Evolutionary conservation across 2,888 invertebrate species (phyloP).

Genomic region (Ophion obscuratus): DNA sequence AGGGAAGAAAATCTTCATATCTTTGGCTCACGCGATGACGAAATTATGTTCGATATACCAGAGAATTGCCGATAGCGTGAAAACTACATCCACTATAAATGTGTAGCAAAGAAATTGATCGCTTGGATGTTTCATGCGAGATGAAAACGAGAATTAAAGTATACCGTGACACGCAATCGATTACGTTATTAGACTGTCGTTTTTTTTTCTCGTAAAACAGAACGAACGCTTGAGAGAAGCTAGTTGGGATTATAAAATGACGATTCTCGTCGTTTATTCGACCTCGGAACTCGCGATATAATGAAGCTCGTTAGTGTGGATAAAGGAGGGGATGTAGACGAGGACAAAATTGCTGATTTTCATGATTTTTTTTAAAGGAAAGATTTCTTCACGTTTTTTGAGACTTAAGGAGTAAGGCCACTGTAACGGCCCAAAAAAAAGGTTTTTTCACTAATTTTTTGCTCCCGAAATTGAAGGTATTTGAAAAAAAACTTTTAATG

Average conservation of each 20-base stretch:
- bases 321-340: too few relatives aligned
- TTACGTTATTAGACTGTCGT: slow-evolving; percentile 16
- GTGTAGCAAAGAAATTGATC: slow-evolving; percentile 30
- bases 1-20: slow-evolving; percentile 16
- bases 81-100: slow-evolving; percentile 26
- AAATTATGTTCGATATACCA: slow-evolving; percentile 61
- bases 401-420: too few relatives aligned
- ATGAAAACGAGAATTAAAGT: slow-evolving; percentile 31
- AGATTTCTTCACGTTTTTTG: too few relatives aligned
- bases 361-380: too few relatives aligned
- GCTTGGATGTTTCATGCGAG: slow-evolving; percentile 11
- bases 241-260: neutral
- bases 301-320: neutral
- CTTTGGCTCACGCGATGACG: slow-evolving; percentile 38
- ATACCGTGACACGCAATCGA: slow-evolving; percentile 36
- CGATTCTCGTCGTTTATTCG: neutral
- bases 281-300: neutral
- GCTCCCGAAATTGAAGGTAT: too few relatives aligned
- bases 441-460: too few relatives aligned
- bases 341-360: too few relatives aligned
- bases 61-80: slow-evolving; percentile 40
- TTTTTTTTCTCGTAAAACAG: neutral
- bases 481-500: too few relatives aligned
- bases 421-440: too few relatives aligned
- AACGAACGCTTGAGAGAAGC: neutral